These are phyloP conservation scores for Podarcis muralis DNA, from an alignment of 2,113 vertebrate genomes.

Conservation along the genomic window DNA sequence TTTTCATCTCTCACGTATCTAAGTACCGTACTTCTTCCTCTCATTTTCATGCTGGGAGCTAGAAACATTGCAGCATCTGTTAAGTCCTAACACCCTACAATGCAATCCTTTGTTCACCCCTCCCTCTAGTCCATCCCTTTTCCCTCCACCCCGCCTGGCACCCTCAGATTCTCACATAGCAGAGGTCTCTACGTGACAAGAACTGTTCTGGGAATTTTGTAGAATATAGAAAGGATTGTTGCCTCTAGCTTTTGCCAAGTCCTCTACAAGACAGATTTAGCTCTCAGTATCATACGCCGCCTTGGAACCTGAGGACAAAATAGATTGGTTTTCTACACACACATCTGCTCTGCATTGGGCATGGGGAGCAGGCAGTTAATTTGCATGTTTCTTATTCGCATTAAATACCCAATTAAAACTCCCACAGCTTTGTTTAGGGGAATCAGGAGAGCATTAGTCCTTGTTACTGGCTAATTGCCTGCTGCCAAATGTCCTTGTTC, in stretches of 20 bases:
- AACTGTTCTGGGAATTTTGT: neutral
- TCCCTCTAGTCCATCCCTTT: too few species aligned
- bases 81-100: neutral
- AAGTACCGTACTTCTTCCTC: neutral
- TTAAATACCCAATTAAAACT: slow-evolving; percentile 65
- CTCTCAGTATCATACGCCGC: neutral
- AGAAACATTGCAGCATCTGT: neutral
- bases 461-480: slow-evolving; percentile 64
- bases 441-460: slow-evolving; percentile 56
- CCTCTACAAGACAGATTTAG: neutral
- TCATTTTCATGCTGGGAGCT: neutral
- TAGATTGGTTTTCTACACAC: slow-evolving; percentile 10
- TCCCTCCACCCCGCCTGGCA: neutral
- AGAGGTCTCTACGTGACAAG: neutral
- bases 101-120: neutral
- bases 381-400: slow-evolving; percentile 59
- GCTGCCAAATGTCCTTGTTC: slow-evolving; percentile 55
- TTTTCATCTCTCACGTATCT: neutral
- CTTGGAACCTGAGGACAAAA: slow-evolving; percentile 9
- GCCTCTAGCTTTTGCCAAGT: neutral
- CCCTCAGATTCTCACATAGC: neutral
- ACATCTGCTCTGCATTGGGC: neutral
- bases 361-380: slow-evolving; percentile 53
- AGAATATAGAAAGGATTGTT: neutral
- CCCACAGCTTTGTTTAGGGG: slow-evolving; percentile 54